Evolutionary conservation across 2,888 invertebrate species (phyloP).

Genomic region (Aphidius colemani): DNA sequence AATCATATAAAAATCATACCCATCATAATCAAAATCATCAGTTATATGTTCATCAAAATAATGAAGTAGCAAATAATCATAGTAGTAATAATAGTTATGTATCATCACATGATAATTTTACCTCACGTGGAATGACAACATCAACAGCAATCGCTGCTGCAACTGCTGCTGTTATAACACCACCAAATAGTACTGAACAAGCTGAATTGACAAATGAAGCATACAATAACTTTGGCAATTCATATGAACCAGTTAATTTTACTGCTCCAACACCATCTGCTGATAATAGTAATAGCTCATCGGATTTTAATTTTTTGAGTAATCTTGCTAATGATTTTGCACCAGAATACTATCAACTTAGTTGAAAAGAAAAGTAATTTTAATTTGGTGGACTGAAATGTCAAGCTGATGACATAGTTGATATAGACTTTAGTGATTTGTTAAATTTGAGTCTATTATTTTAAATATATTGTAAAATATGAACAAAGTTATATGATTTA

Average conservation of each 20-base stretch:
- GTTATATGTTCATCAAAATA: conserved; percentile 58
- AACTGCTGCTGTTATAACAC: conserved; percentile 66
- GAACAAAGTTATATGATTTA: background rate
- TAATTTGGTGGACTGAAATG: conserved; percentile 7
- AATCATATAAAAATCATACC: conserved; percentile 52
- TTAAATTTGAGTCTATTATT: background rate
- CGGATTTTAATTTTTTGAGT: conserved; percentile 91
- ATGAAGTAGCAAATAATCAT: conserved; percentile 63
- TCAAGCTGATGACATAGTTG: background rate
- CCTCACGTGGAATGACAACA: conserved; percentile 60
- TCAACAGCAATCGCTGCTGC: conserved; percentile 60
- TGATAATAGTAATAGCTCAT: conserved; percentile 89
- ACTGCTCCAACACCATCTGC: conserved; percentile 63
- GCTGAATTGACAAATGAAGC: conserved; percentile 68
- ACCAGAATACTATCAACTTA: conserved; percentile 85
- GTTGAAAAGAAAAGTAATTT: conserved; percentile 59
- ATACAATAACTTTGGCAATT: conserved; percentile 74
- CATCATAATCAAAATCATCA: conserved; percentile 51
- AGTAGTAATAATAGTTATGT: conserved; percentile 61
- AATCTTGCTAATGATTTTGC: conserved; percentile 91
- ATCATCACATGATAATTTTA: conserved; percentile 61
- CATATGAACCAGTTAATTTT: conserved; percentile 64
- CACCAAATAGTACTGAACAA: conserved; percentile 63
- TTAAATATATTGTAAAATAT: too few relatives aligned
- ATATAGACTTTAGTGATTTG: background rate